Evolutionary conservation across 2,797 vertebrate genomes (phyloP), one percentile per base, ranked within the genome.

Genomic region (Streptopelia turtur): DNA sequence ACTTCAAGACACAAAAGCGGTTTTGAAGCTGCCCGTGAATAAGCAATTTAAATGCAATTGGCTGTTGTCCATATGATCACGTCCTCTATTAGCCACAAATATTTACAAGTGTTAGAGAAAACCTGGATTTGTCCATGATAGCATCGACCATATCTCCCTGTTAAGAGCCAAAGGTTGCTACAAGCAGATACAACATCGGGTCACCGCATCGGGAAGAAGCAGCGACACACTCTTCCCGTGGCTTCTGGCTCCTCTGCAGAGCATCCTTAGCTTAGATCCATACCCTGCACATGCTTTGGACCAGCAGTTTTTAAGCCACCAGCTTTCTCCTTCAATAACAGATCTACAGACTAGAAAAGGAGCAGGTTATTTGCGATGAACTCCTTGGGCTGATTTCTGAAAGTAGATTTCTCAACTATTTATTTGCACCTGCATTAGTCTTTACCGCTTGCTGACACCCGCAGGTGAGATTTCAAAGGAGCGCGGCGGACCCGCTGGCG

Each of bases 391-490:
- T 12, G 16, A 66, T n/a, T 43, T 70, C 31, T 57, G 7, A 27
- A 68, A 90, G 21, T 5, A 69, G 49, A 64, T 61, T 47, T 61
- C 57, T 50, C 37, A 41, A 41, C 53, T 15, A 8, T 60, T 60
- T 77, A 27, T 64, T 80, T 83, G 50, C 31, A 64, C 33, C 21
- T 39, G 8, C 4, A 3, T 57, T 31, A 39, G 27, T 23, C 16
- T 64, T 65, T 33, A 39, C 28, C 20, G 3, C n/a, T 57, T 55
- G 43, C 60, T n/a, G 69, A 83, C 78, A 45, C 12, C 50, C 30
- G 12, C 22, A 5, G 0, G 0, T 3, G 50, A 22, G 37, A 28
- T 55, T 83, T 60, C 52, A 5, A 50, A 3, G 0, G 4, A 61
- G 61, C 31, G 10, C 5, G 43, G 3, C 20, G 16, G 16, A 13